Base-by-base conservation (phyloP, 2,113 vertebrate species). In the Odontesthes bonariensis region DNA sequence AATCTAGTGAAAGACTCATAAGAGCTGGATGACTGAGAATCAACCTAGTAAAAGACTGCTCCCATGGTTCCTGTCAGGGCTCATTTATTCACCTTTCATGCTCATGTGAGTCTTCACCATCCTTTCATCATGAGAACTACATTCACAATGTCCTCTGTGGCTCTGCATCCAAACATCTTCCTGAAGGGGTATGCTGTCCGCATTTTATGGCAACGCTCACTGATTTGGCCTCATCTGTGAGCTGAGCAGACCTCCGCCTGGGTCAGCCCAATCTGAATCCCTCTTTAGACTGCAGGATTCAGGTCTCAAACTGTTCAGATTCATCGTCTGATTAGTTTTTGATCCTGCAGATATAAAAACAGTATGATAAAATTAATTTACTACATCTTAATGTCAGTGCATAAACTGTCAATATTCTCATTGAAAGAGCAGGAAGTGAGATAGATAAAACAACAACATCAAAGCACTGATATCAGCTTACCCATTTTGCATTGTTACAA, bases 61-160 rank as follows among this genome's bases (percentile, higher is more conserved):
- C 73, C 70, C 33, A 67, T 75, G 68, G 70, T 80, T 85, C 27
- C 63, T 76, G 81, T 79, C 83, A 75, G 77, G 69, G 52, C 67
- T 89, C 82, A 84, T 83, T 82, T 85, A 76, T 84, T 84, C 75
- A 82, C 64, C 54, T 75, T 81, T 80, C 77, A 86, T 72, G 81
- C 75, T 75, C 54, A 63, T n/a, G n/a, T n/a, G n/a, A n/a, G n/a
- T n/a, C n/a, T n/a, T n/a, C n/a, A n/a, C n/a, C n/a, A n/a, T n/a
- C n/a, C n/a, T n/a, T n/a, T 86, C 84, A 86, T 90, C 82, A n/a
- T n/a, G n/a, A n/a, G n/a, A n/a, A n/a, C n/a, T 88, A 81, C 78
- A 81, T 90, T 91, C 88, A 79, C 38, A 67, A 76, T 60, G 38
- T 74, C 23, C 72, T 75, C 73, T 78, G 65, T 78, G 75, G 79